phyloP scores from a whole-genome alignment of 2,113 vertebrate species.

The Pyxicephalus adspersus region DNA sequence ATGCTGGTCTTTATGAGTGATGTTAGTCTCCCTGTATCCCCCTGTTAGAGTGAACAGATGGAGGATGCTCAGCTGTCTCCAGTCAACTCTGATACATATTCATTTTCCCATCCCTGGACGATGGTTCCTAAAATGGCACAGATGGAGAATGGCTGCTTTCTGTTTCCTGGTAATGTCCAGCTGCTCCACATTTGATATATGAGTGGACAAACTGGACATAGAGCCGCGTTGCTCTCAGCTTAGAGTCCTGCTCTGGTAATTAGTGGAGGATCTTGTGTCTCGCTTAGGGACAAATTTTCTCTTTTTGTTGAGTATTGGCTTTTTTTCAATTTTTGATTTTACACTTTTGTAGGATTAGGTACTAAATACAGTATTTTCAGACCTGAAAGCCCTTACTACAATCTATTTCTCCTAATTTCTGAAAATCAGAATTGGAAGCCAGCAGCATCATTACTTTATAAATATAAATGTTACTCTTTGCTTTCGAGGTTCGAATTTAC shows the following conservation, averaged over 20 bases:
- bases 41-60: constrained; percentile 70
- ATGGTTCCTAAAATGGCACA: constrained; percentile 61
- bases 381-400: too few relatives aligned
- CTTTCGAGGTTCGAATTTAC: neutral
- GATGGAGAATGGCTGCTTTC: constrained; percentile 68
- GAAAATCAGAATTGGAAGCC: too few relatives aligned
- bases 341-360: too few relatives aligned
- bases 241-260: constrained; percentile 37
- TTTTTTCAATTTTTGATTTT: too few relatives aligned
- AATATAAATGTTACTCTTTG: neutral
- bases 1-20: neutral
- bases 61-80: constrained; percentile 72
- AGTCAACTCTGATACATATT: constrained; percentile 63
- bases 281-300: too few relatives aligned
- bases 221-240: constrained; percentile 16
- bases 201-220: constrained; percentile 59
- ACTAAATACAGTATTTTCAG: too few relatives aligned
- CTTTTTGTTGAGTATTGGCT: too few relatives aligned
- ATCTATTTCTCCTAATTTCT: too few relatives aligned
- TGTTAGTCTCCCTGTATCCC: constrained; percentile 42
- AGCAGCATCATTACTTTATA: constrained; percentile 59
- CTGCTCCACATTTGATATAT: constrained; percentile 74
- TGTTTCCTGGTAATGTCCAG: constrained; percentile 65
- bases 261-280: constrained; percentile 21
- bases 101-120: constrained; percentile 64